Percentiles rank a stretch among this genome's conserved stretches.
Evolutionary conservation across 1,140 invertebrate species (phyloP).

Genomic region (Paraescarpia echinospica): DNA sequence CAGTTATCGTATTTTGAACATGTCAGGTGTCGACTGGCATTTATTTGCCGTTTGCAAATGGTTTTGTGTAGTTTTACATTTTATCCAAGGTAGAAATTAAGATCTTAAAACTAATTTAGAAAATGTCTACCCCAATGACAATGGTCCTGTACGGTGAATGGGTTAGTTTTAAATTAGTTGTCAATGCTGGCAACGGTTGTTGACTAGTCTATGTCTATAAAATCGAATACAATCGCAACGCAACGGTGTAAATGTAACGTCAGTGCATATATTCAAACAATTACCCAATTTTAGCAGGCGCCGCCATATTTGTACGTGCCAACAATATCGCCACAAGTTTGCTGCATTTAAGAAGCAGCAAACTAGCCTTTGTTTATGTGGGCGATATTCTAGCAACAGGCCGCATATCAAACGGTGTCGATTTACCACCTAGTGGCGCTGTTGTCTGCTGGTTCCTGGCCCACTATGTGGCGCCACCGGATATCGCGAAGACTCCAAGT

Average conservation of each 20-base stretch:
- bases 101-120: no score
- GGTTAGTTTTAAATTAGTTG: no score
- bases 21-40: no score
- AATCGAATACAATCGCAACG: not conserved
- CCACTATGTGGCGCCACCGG: not conserved
- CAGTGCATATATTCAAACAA: not conserved
- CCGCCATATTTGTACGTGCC: not conserved
- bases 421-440: not conserved
- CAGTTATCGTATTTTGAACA: no score
- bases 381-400: not conserved
- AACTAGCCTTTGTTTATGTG: constrained; percentile 1
- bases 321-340: not conserved
- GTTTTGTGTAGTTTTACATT: no score
- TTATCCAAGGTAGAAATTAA: no score
- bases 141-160: no score
- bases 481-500: not conserved
- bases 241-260: not conserved
- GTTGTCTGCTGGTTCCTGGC: not conserved
- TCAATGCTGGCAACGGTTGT: not conserved
- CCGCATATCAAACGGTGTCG: not conserved
- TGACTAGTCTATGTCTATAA: no score
- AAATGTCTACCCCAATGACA: no score
- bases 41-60: no score
- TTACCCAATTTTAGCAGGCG: not conserved
- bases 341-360: not conserved